Percentiles rank a stretch among this genome's conserved stretches.
Evolutionary conservation across 2,797 vertebrate species (phyloP).

Genomic region (Hybognathus amarus): DNA sequence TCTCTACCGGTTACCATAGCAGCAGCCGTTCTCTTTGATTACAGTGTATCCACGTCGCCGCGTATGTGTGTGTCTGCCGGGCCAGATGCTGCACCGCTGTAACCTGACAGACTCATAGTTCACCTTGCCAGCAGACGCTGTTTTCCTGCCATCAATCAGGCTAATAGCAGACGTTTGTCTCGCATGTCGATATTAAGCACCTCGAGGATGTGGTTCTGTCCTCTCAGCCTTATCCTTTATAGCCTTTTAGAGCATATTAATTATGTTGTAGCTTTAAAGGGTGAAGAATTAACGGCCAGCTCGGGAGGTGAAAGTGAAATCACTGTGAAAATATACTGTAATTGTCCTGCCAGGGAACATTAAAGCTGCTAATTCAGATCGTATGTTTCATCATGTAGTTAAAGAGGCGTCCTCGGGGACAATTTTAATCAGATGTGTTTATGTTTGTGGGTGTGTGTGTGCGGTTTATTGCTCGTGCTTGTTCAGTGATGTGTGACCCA

Average conservation of each 20-base stretch:
- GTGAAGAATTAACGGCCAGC: slow-evolving; percentile 12
- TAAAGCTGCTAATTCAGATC: slow-evolving; percentile 17
- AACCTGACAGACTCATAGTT: slow-evolving; percentile 24
- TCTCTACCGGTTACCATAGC: slow-evolving; percentile 51
- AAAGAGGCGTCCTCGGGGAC: slow-evolving; percentile 25
- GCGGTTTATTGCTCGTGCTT: slow-evolving; percentile 28
- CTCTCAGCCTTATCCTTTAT: slow-evolving; percentile 1
- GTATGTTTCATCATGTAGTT: not conserved
- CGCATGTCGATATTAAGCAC: not conserved
- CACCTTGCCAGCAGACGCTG: not conserved
- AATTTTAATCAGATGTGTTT: slow-evolving; percentile 18
- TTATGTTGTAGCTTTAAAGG: slow-evolving; percentile 10
- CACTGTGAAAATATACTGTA: not conserved
- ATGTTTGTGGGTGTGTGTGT: slow-evolving; percentile 27
- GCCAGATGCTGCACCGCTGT: slow-evolving; percentile 11
- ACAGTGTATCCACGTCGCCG: not conserved
- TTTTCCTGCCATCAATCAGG: slow-evolving; percentile 13
- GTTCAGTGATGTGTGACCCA: slow-evolving; percentile 44
- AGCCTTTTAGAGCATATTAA: not conserved
- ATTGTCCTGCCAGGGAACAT: slow-evolving; percentile 10
- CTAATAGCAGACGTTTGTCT: slow-evolving; percentile 19
- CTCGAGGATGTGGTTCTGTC: not conserved
- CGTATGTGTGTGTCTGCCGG: not conserved
- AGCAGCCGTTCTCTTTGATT: slow-evolving; percentile 49
- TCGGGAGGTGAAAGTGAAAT: slow-evolving; percentile 9